These are phyloP conservation scores for Spilarctia lutea DNA, from an alignment of 2,888 invertebrate genomes.

Conservation along the genomic window DNA sequence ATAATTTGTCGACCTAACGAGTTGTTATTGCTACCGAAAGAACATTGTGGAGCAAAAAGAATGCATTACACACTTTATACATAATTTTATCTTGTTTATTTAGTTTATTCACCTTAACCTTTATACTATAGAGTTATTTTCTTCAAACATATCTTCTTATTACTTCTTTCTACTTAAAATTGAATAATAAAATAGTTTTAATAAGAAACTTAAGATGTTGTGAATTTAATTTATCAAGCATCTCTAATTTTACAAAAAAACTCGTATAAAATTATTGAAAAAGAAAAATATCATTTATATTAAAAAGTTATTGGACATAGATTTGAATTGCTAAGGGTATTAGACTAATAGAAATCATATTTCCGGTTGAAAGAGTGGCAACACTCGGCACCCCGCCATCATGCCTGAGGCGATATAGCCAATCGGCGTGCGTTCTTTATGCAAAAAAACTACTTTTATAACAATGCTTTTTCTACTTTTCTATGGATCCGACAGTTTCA, in stretches of 20 bases:
- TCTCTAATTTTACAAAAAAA: background rate
- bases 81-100: background rate
- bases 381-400: slow-evolving; percentile 81
- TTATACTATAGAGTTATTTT: no score
- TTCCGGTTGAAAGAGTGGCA: slow-evolving; percentile 77
- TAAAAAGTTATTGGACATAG: slow-evolving; percentile 42
- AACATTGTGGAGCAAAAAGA: background rate
- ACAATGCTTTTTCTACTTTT: slow-evolving; percentile 71
- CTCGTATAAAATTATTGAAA: background rate
- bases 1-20: slow-evolving; percentile 10
- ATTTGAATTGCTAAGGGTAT: slow-evolving; percentile 69
- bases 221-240: background rate
- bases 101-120: background rate
- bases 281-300: background rate
- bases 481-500: slow-evolving; percentile 64
- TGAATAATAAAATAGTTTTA: background rate
- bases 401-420: slow-evolving; percentile 79
- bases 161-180: background rate
- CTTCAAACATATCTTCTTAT: background rate
- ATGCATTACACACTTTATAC: background rate
- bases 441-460: slow-evolving; percentile 71
- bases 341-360: slow-evolving; percentile 79
- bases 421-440: slow-evolving; percentile 78
- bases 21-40: slow-evolving; percentile 4
- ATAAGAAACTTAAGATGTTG: background rate